phyloP scores from a whole-genome alignment of 2,888 invertebrate genomes.

The Acleris laterana region DNA sequence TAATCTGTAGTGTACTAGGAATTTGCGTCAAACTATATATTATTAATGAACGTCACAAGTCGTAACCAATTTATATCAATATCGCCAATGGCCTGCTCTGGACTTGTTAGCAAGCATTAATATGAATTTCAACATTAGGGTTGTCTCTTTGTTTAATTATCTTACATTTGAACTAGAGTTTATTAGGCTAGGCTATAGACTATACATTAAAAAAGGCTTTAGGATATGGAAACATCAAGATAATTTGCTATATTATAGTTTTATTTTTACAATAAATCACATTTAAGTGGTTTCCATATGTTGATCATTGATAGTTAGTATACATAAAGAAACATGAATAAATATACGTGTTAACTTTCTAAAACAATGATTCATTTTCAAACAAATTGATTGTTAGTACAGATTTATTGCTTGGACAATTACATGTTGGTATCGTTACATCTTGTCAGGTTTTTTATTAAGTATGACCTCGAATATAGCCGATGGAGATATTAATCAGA shows the following conservation, averaged over 20 bases:
- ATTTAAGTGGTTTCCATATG: too few relatives aligned
- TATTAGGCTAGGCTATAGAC: too few relatives aligned
- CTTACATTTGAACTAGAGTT: too few relatives aligned
- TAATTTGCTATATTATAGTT: neutral
- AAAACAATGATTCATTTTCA: slow-evolving; percentile 36
- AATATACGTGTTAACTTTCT: slow-evolving; percentile 31
- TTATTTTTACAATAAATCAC: too few relatives aligned
- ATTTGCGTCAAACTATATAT: slow-evolving; percentile 64
- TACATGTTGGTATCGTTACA: slow-evolving; percentile 30
- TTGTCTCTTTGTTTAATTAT: slow-evolving; percentile 45
- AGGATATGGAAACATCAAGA: neutral
- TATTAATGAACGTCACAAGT: slow-evolving; percentile 76
- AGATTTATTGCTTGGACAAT: slow-evolving; percentile 35
- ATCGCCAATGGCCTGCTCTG: slow-evolving; percentile 74
- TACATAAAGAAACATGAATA: neutral
- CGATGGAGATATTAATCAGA: slow-evolving; percentile 29
- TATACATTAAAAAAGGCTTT: too few relatives aligned
- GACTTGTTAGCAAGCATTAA: slow-evolving; percentile 77
- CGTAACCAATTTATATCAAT: slow-evolving; percentile 84
- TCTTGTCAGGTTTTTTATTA: slow-evolving; percentile 33
- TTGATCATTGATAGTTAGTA: too few relatives aligned
- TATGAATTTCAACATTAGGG: slow-evolving; percentile 76
- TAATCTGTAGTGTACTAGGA: slow-evolving; percentile 73
- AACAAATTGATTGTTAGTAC: slow-evolving; percentile 31
- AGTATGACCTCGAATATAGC: slow-evolving; percentile 25